A percentile compares a stretch with the other conserved stretches of the same genome.
Conservation (phyloP, 2,797 vertebrate species). For the Anableps anableps region DNA sequence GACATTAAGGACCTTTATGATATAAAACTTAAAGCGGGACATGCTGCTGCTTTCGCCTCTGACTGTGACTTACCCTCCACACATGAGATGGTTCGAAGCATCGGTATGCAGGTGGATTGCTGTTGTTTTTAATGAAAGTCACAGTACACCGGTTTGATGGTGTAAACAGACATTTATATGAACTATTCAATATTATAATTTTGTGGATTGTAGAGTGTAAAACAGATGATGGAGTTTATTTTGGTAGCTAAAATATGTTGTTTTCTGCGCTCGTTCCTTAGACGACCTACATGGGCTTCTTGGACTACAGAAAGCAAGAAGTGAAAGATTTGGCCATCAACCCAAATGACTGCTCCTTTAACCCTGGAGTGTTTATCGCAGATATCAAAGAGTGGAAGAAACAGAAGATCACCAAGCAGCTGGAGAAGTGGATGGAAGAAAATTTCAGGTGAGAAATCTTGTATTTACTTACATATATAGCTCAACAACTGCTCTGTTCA, state of each 20-base stretch:
- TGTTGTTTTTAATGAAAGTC: neutral
- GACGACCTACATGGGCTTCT: slow-evolving; percentile 97
- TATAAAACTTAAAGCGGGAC: slow-evolving; percentile 86
- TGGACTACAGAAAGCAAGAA: slow-evolving; percentile 93
- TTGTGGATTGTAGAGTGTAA: neutral
- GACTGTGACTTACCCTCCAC: slow-evolving; percentile 94
- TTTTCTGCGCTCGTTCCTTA: slow-evolving; percentile 62
- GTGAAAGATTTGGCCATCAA: slow-evolving; percentile 92
- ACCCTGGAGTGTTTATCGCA: slow-evolving; percentile 95
- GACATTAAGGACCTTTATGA: slow-evolving; percentile 91
- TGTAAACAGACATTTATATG: neutral
- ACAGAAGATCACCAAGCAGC: slow-evolving; percentile 92
- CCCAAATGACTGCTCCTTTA: slow-evolving; percentile 95
- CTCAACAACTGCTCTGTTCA: too few relatives aligned
- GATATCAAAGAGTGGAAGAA: slow-evolving; percentile 92
- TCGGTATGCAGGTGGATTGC: slow-evolving; percentile 93
- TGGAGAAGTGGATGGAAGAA: slow-evolving; percentile 96
- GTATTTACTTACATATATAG: too few relatives aligned
- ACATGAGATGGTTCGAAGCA: slow-evolving; percentile 89
- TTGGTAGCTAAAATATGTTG: neutral
- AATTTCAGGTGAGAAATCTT: slow-evolving; percentile 84
- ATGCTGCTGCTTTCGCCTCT: slow-evolving; percentile 93
- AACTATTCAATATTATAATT: neutral
- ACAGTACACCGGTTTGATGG: neutral
- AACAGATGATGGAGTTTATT: neutral